These are phyloP conservation scores for Drosophila burlai DNA, from an alignment of 1,140 invertebrate species.

Conservation along the genomic window DNA sequence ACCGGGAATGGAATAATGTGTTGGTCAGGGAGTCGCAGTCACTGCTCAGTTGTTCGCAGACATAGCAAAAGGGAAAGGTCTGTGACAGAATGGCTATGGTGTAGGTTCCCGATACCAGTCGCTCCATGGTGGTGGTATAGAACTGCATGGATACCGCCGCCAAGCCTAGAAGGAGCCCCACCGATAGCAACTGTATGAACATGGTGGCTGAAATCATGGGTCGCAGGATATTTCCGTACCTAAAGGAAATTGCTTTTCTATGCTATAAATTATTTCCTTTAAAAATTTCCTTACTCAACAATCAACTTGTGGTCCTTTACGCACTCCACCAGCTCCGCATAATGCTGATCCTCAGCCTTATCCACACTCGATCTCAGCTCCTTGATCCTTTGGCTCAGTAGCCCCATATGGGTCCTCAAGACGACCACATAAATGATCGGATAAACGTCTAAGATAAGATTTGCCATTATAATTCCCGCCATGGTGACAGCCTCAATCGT, in stretches of 20 bases:
- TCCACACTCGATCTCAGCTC: conserved; percentile 13
- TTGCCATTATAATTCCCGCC: neutral
- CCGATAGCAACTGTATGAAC: conserved; percentile 35
- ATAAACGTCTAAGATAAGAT: conserved; percentile 28
- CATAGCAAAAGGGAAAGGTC: conserved; percentile 46
- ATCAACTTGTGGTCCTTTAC: conserved; percentile 41
- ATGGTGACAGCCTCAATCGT: conserved; percentile 7
- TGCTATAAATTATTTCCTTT: neutral
- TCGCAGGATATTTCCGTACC: conserved; percentile 28
- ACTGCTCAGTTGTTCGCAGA: conserved; percentile 26
- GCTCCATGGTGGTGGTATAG: conserved; percentile 24
- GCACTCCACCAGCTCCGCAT: conserved; percentile 29
- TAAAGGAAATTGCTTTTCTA: neutral
- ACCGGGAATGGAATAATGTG: conserved; percentile 37
- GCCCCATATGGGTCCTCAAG: conserved; percentile 20
- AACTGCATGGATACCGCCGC: conserved; percentile 34
- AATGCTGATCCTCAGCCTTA: conserved; percentile 25
- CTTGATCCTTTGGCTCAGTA: conserved; percentile 8
- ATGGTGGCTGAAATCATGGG: conserved; percentile 45
- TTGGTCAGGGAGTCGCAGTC: conserved; percentile 16
- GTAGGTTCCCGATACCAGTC: conserved; percentile 6
- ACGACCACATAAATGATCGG: conserved; percentile 28
- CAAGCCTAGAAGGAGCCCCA: conserved; percentile 30
- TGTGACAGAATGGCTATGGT: conserved; percentile 18
- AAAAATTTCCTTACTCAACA: conserved; percentile 12